phyloP scores from a whole-genome alignment of 2,113 vertebrate genomes.

The Chaetura pelagica region DNA sequence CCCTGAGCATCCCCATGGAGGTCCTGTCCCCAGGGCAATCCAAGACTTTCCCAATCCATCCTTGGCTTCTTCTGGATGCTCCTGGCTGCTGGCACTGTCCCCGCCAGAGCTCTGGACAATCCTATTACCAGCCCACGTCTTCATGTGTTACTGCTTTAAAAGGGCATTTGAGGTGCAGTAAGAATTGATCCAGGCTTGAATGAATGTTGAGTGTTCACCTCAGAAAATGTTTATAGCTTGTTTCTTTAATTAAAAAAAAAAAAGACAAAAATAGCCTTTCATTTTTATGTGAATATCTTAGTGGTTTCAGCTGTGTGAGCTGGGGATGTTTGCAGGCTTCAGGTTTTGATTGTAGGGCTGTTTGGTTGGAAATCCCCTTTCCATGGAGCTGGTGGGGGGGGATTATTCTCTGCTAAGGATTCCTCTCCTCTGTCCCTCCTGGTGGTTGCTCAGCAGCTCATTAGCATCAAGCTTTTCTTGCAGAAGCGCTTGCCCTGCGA shows the following conservation, averaged over 20 bases:
- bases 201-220: neutral
- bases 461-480: neutral
- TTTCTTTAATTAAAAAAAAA: too few species aligned
- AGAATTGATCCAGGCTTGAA: neutral
- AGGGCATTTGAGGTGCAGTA: neutral
- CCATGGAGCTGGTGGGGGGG: rapidly evolving
- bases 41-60: neutral
- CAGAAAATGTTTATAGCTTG: too few species aligned
- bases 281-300: neutral
- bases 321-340: rapidly evolving
- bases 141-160: too few species aligned
- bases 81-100: neutral
- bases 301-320: neutral
- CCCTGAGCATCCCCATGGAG: rapidly evolving
- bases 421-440: neutral
- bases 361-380: neutral
- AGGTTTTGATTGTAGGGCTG: neutral
- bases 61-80: neutral
- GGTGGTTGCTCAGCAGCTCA: neutral
- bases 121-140: neutral
- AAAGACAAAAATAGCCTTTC: neutral
- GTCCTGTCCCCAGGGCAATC: neutral
- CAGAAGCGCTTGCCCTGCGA: neutral
- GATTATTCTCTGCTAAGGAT: neutral
- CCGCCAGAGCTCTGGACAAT: rapidly evolving